Percentiles rank a stretch among this genome's conserved stretches.
Conservation (phyloP, 1,140 invertebrate species). For the Argopecten irradians region DNA sequence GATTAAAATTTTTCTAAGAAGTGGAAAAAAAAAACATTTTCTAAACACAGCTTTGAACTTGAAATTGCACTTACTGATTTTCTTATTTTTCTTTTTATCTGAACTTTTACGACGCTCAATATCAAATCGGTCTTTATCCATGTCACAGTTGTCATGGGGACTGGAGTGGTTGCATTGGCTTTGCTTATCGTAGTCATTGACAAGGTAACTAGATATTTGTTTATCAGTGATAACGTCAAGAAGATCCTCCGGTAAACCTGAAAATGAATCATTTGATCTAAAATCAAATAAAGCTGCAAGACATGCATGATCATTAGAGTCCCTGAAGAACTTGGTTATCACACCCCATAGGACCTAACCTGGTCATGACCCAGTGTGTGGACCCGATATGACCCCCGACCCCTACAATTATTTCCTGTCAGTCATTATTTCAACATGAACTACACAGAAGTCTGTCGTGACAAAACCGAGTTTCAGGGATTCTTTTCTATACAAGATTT, state of each 20-base stretch:
- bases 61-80: background rate
- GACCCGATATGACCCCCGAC: too few species aligned
- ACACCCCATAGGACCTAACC: too few species aligned
- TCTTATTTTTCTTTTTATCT: background rate
- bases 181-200: conserved; percentile 49
- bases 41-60: too few species aligned
- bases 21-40: too few species aligned
- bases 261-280: too few species aligned
- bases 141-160: background rate
- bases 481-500: background rate
- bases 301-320: too few species aligned
- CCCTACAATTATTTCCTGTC: too few species aligned
- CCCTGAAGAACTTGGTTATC: too few species aligned
- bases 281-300: too few species aligned
- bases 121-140: background rate
- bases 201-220: conserved; percentile 44
- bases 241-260: conserved; percentile 48
- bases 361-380: too few species aligned
- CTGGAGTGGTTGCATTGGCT: background rate
- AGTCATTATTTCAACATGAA: too few species aligned
- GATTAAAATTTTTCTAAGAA: too few species aligned
- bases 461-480: background rate
- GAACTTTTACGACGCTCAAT: background rate
- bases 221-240: conserved; percentile 50
- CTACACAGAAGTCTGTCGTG: background rate